A percentile compares a stretch with the other conserved stretches of the same genome.
Evolutionary conservation across 2,888 invertebrate genomes (phyloP).

Genomic region (Branchinecta sandiegonensis): DNA sequence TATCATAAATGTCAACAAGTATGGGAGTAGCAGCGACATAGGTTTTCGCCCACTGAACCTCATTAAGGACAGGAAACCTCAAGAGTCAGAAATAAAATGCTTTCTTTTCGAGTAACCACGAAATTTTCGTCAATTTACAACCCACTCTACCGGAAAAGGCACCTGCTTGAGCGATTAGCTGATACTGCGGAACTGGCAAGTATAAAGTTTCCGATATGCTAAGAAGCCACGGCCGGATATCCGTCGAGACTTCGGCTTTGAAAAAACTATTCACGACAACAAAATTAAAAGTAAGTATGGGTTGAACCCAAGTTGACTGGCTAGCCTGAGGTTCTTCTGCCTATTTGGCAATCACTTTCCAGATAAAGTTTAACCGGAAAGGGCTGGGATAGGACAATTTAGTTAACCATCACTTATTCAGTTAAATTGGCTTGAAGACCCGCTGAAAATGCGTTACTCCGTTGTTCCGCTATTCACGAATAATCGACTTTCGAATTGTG

Average conservation of each 20-base stretch:
- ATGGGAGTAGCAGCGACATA: conserved; percentile 1
- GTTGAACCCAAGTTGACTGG: too few species aligned
- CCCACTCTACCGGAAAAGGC: conserved; percentile 11
- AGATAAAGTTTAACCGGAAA: too few species aligned
- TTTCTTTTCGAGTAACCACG: conserved; percentile 5
- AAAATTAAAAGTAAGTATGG: too few species aligned
- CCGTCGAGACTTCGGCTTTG: not conserved
- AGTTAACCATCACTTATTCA: too few species aligned
- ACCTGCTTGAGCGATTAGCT: not conserved
- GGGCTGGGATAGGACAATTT: too few species aligned
- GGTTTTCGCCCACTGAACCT: not conserved
- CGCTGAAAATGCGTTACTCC: too few species aligned
- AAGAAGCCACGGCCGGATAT: conserved; percentile 1
- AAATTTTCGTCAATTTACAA: conserved; percentile 1
- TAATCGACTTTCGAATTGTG: too few species aligned
- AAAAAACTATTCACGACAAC: too few species aligned
- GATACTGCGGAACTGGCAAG: not conserved
- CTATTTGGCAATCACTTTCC: too few species aligned
- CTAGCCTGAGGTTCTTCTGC: too few species aligned
- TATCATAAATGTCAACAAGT: conserved; percentile 10
- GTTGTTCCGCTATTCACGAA: too few species aligned
- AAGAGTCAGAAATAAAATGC: not conserved
- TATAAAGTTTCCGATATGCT: conserved; percentile 13
- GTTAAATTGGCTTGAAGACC: too few species aligned
- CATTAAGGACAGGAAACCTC: conserved; percentile 13